Conservation (phyloP, 2,113 vertebrate species). For the Aleadryas rufinucha region DNA sequence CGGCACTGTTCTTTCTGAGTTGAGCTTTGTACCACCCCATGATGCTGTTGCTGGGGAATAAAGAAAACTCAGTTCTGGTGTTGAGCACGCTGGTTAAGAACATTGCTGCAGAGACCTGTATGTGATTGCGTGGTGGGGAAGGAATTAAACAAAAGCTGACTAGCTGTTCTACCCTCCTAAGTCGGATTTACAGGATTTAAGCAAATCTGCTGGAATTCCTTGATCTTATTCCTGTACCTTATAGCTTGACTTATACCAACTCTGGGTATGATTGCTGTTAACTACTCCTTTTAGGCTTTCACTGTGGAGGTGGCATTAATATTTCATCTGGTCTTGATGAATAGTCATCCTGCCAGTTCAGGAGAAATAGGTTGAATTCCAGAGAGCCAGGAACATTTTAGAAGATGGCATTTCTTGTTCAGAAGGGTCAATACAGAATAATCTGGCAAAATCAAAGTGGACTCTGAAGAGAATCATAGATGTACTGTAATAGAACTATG, state of each 20-base stretch:
- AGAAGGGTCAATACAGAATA: neutral
- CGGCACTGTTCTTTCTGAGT: neutral
- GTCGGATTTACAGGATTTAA: constrained; percentile 53
- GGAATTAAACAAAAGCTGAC: constrained; percentile 50
- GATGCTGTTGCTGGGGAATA: neutral
- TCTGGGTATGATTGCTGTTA: neutral
- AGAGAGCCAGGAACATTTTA: neutral
- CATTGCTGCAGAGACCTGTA: neutral
- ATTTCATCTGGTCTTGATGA: neutral
- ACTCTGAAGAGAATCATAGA: neutral
- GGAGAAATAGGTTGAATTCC: neutral
- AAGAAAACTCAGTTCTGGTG: neutral
- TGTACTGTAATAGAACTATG: neutral
- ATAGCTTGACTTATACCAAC: neutral
- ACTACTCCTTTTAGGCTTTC: neutral
- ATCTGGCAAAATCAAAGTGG: neutral
- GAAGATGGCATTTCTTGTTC: neutral
- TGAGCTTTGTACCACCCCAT: neutral
- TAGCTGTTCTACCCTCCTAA: constrained; percentile 48
- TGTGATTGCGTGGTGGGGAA: neutral
- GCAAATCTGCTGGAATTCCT: constrained; percentile 61
- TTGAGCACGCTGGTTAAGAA: neutral
- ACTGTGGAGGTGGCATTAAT: neutral
- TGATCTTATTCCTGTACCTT: constrained; percentile 31
- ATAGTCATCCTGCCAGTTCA: neutral